Percentiles rank a stretch among this genome's conserved stretches.
phyloP scores from a whole-genome alignment of 2,113 vertebrate genomes.

The Lipophrys pholis region DNA sequence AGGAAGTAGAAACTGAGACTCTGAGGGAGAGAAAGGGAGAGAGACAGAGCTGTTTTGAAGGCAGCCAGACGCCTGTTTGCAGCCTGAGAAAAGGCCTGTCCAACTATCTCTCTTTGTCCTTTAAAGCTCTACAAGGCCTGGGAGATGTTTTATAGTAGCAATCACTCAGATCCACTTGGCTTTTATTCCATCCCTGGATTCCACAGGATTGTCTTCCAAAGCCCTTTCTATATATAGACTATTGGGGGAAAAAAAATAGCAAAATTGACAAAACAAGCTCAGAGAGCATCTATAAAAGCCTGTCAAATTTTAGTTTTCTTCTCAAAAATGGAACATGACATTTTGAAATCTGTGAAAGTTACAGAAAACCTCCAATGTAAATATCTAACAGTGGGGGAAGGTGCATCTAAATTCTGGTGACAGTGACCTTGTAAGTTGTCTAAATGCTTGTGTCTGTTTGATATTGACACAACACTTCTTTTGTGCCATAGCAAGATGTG shows the following conservation, averaged over 20 bases:
- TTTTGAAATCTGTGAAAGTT: neutral
- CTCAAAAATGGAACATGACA: neutral
- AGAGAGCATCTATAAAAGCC: neutral
- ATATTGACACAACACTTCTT: constrained; percentile 73
- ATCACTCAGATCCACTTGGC: constrained; percentile 76
- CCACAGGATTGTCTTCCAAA: constrained; percentile 64
- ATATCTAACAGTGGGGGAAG: neutral
- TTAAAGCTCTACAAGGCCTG: constrained; percentile 76
- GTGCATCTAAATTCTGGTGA: constrained; percentile 33
- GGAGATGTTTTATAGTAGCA: constrained; percentile 77
- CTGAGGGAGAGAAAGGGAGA: constrained; percentile 22
- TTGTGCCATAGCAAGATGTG: constrained; percentile 59
- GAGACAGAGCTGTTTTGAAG: constrained; percentile 61
- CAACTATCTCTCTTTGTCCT: constrained; percentile 72
- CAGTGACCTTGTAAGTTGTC: constrained; percentile 41
- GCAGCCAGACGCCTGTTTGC: constrained; percentile 74
- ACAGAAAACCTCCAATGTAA: neutral
- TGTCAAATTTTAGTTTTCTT: neutral
- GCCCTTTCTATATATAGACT: constrained; percentile 70
- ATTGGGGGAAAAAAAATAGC: constrained; percentile 1
- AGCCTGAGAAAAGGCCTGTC: constrained; percentile 70
- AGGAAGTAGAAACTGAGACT: constrained; percentile 1
- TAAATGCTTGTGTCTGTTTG: constrained; percentile 54
- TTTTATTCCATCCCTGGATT: constrained; percentile 75
- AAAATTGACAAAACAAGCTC: constrained; percentile 13